These are phyloP conservation scores for Oryzias dopingdopingensis DNA, from an alignment of 2,797 vertebrate species.

Conservation along the genomic window DNA sequence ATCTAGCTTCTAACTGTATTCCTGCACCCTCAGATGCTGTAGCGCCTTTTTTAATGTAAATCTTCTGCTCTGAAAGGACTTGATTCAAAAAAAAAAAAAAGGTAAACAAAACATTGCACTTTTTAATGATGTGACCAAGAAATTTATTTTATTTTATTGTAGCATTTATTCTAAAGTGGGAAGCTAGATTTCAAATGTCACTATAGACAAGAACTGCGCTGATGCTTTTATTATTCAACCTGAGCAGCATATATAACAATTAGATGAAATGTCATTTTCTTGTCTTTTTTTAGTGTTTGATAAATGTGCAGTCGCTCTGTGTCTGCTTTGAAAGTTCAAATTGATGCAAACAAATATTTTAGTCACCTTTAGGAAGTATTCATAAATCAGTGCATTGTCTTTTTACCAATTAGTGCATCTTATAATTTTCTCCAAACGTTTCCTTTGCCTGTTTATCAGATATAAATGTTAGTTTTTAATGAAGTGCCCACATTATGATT, in stretches of 20 bases:
- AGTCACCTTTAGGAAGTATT: not conserved
- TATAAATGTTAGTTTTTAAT: not conserved
- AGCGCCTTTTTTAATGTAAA: not conserved
- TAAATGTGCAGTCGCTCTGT: conserved; percentile 1
- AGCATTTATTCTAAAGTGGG: not conserved
- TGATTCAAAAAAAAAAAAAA: not conserved
- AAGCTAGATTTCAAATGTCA: not conserved
- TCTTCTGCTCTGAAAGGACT: not conserved
- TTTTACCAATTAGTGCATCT: not conserved
- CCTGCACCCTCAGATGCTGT: not conserved
- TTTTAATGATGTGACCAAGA: not conserved
- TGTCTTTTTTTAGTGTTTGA: conserved; percentile 16
- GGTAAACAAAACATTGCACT: not conserved
- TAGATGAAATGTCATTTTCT: conserved; percentile 40
- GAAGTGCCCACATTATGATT: too few species aligned
- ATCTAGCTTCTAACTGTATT: too few species aligned
- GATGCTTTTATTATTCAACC: conserved; percentile 26
- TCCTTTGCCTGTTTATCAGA: conserved; percentile 5
- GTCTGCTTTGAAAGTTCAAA: conserved; percentile 1
- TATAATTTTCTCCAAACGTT: not conserved
- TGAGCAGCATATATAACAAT: conserved; percentile 18
- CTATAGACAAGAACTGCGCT: conserved; percentile 9
- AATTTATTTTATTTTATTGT: not conserved
- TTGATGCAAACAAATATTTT: not conserved
- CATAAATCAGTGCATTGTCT: not conserved